phyloP scores from a whole-genome alignment of 1,140 invertebrate species.

The Proctacanthus coquilletti region DNA sequence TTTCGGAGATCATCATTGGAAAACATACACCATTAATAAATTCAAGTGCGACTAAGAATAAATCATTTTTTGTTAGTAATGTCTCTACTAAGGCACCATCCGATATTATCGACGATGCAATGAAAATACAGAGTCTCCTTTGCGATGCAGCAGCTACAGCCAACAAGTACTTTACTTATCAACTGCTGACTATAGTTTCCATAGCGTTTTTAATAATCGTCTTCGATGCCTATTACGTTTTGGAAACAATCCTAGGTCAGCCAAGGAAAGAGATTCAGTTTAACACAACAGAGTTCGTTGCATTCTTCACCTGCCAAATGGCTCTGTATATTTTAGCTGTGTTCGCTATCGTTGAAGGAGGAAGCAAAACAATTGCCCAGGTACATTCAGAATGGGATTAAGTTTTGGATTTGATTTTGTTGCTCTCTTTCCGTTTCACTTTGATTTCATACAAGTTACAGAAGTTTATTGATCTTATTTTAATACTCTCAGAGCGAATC shows the following conservation, averaged over 20 bases:
- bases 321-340: conserved; percentile 26
- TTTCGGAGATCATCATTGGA: background rate
- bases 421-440: too few species aligned
- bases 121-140: conserved; percentile 22
- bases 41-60: background rate
- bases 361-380: conserved; percentile 26
- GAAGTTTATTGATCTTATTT: too few species aligned
- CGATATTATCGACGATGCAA: background rate
- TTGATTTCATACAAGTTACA: too few species aligned
- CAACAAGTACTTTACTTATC: conserved; percentile 29
- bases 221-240: conserved; percentile 27
- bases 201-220: conserved; percentile 28
- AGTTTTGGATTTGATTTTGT: too few species aligned
- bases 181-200: conserved; percentile 24
- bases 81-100: too few species aligned
- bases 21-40: background rate
- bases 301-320: conserved; percentile 28
- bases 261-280: conserved; percentile 25
- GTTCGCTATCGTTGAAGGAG: conserved; percentile 26
- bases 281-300: conserved; percentile 25
- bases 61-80: background rate
- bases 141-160: conserved; percentile 27
- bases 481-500: conserved; percentile 16
- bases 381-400: too few species aligned
- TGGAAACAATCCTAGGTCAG: conserved; percentile 27